Evolutionary conservation across 2,888 invertebrate species (phyloP), one percentile per base, ranked within the genome.

Genomic region (Piscicola geometra): DNA sequence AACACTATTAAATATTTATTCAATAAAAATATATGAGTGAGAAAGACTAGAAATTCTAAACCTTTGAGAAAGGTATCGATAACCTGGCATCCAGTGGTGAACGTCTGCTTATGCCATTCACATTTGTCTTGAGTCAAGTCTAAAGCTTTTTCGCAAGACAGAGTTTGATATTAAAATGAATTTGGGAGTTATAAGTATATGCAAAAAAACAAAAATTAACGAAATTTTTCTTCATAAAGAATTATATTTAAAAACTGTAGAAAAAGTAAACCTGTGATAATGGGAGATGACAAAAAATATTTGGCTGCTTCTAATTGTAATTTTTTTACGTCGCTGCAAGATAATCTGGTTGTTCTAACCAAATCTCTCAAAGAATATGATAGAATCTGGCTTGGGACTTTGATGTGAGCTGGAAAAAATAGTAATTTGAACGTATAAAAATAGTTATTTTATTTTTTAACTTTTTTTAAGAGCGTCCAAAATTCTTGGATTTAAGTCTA

Each of bases 41-140:
- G n/a, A n/a, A n/a, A n/a, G n/a, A n/a, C n/a, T n/a, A n/a, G n/a
- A n/a, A n/a, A n/a, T n/a, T n/a, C n/a, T n/a, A 41, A 35, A 82
- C 83, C 83, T 80, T 86, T 85, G 32, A 91, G 83, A 78, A 89
- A 83, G 41, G 81, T 81, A 83, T 92, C 90, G 74, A 92, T 86
- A 74, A 83, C 82, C 71, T 81, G 67, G 84, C 90, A 91, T 15
- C 91, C 91, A 80, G 82, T 83, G 0, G 86, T 83, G 30, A 85
- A 80, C 77, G 81, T 82, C 70, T 66, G 80, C 0, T 80, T 73
- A 41, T 80, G 72, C 9, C 78, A 60, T 75, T 75, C 75, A 18
- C 76, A 64, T n/a, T 9, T 69, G 35, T 69, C 36, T 35, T 5
- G 69, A 28, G 30, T 41, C 32, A 75, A 32, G 21, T 72, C 72